phyloP scores from a whole-genome alignment of 2,113 vertebrate genomes.

The Peucedramus taeniatus region DNA sequence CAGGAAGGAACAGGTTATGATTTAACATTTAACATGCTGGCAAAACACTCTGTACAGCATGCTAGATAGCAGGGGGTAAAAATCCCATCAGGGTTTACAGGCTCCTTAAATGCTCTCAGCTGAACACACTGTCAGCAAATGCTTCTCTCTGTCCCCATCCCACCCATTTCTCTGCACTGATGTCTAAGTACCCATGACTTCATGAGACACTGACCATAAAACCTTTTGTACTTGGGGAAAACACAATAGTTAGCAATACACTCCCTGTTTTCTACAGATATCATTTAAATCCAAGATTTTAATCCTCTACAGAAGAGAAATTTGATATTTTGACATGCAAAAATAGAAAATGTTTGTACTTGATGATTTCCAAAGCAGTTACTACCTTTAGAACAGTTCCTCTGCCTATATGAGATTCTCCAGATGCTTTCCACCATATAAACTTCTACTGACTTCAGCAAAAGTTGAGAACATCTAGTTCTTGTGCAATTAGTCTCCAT shows the following conservation, averaged over 20 bases:
- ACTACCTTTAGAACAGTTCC: not conserved
- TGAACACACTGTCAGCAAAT: not conserved
- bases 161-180: not conserved
- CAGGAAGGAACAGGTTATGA: constrained; percentile 14
- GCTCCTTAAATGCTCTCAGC: not conserved
- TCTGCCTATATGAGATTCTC: not conserved
- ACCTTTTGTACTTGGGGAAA: not conserved
- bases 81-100: not conserved
- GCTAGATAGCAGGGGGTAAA: not conserved
- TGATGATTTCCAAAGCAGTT: not conserved
- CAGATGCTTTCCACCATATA: not conserved
- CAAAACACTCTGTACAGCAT: not conserved
- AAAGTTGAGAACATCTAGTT: constrained; percentile 15
- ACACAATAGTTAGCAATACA: not conserved
- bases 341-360: not conserved
- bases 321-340: not conserved
- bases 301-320: not conserved
- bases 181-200: not conserved
- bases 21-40: not conserved
- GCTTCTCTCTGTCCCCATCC: not conserved
- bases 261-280: not conserved
- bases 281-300: not conserved
- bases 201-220: not conserved
- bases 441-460: constrained; percentile 1
- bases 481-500: not conserved